Evolutionary conservation across 2,113 vertebrate species (phyloP), one percentile per base, ranked within the genome.

Genomic region (Actenoides hombroni): DNA sequence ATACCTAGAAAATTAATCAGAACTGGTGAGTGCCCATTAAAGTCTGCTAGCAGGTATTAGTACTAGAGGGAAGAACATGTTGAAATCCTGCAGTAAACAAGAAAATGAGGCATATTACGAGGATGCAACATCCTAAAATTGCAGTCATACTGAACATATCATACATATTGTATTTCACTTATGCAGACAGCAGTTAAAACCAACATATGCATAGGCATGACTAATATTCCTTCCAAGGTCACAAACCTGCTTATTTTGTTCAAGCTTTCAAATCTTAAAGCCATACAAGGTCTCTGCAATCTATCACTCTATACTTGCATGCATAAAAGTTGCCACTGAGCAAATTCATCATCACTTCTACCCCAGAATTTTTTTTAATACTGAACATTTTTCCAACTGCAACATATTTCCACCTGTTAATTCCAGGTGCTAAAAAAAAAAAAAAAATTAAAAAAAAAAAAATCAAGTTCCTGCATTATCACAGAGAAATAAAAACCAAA

Each of bases 181-280:
- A 75, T 85, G 69, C 46, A 74, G 49, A 59, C 11, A 64, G 35
- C 39, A 88, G 64, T 68, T 94, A 81, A 95, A 95, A 91, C n/a
- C 26, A 90, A 64, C 23, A 37, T 21, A 83, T 20, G n/a, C 74
- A 69, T 3, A 80, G 12, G 44, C 64, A 90, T n/a, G 46, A 94
- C 51, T 46, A 90, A 94, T 74, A 87, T 25, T 77, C 67, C 71
- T 83, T 90, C 59, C 71, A 94, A 79, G 70, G 51, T 83, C 63
- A 87, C n/a, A 90, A 90, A 95, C 49, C 67, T 86, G 21, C 49
- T 83, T 69, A 76, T 87, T 94, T 71, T 89, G 6, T 76, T 88
- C 54, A 73, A 46, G 31, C 40, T 88, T 88, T 94, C 60, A 85
- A 85, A 73, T 69, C 54, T 63, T 44, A 80, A 91, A 90, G 78